These are phyloP conservation scores for Acanthurus tractus DNA, from an alignment of 2,797 vertebrate genomes.

Conservation along the genomic window DNA sequence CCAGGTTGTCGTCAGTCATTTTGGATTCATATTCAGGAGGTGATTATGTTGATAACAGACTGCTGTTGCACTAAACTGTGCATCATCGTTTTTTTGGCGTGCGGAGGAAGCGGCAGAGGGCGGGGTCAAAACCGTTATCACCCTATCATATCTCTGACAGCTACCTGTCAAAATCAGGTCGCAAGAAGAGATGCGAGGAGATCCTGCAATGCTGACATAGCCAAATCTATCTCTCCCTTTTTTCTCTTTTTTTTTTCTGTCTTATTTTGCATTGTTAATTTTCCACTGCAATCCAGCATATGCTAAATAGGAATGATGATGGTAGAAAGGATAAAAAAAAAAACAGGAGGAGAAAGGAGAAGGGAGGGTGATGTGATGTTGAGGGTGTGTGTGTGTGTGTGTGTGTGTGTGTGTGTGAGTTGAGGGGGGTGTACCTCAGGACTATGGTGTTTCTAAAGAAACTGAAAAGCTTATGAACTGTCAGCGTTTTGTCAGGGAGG, in stretches of 20 bases:
- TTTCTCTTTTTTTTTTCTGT: slow-evolving; percentile 70
- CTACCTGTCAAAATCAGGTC: slow-evolving; percentile 92
- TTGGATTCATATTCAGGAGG: slow-evolving; percentile 67
- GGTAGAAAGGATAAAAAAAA: slow-evolving; percentile 93
- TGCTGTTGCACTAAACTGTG: slow-evolving; percentile 73
- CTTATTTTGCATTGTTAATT: slow-evolving; percentile 91
- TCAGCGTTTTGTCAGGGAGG: slow-evolving; percentile 96
- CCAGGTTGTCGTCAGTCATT: slow-evolving; percentile 80
- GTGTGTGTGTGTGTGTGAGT: slow-evolving; percentile 46
- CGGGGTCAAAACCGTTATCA: slow-evolving; percentile 86
- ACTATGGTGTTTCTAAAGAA: slow-evolving; percentile 80
- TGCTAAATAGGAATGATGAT: slow-evolving; percentile 90
- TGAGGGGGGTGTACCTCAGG: slow-evolving; percentile 65
- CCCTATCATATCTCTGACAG: slow-evolving; percentile 86
- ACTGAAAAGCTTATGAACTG: slow-evolving; percentile 91
- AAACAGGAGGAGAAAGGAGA: slow-evolving; percentile 50
- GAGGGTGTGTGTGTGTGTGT: slow-evolving; percentile 52
- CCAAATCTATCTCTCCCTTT: slow-evolving; percentile 63
- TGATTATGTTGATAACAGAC: slow-evolving; percentile 80
- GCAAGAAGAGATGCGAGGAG: slow-evolving; percentile 71
- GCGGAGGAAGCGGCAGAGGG: slow-evolving; percentile 65
- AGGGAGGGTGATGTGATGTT: slow-evolving; percentile 42
- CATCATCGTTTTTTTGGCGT: slow-evolving; percentile 71
- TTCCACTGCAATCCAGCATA: slow-evolving; percentile 93
- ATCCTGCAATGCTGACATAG: slow-evolving; percentile 83